Conservation (phyloP, 2,888 invertebrate species). For the Phrixothrix hirtus region DNA sequence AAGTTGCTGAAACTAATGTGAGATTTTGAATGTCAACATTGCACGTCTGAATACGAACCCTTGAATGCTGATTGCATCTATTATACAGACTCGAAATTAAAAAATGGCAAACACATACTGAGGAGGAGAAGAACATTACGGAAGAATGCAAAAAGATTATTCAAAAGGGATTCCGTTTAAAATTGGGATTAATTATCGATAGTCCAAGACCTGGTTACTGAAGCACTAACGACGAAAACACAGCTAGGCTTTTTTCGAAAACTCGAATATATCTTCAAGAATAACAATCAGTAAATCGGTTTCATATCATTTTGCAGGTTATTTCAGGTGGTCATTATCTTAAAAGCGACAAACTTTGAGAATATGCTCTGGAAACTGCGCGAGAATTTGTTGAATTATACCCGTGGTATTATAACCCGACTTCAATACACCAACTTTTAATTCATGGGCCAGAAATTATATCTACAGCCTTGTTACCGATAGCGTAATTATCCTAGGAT, state of each 20-base stretch:
- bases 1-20: too few relatives aligned
- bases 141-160: neutral
- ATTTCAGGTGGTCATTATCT: conserved; percentile 21
- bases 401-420: conserved; percentile 19
- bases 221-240: conserved; percentile 29
- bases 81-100: conserved; percentile 24
- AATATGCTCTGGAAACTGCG: conserved; percentile 16
- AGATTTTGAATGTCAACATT: neutral
- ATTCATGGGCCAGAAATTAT: conserved; percentile 27
- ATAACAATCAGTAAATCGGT: conserved; percentile 18
- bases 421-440: conserved; percentile 17
- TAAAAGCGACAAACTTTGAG: conserved; percentile 10
- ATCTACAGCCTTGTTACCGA: conserved; percentile 3
- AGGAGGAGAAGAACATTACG: conserved; percentile 9
- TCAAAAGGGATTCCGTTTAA: too few relatives aligned
- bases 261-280: conserved; percentile 15
- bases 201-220: conserved; percentile 25
- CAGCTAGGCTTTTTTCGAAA: conserved; percentile 22
- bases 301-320: conserved; percentile 19
- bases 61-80: conserved; percentile 30
- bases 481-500: conserved; percentile 5
- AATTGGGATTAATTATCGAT: conserved; percentile 24
- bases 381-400: conserved; percentile 18
- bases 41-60: neutral
- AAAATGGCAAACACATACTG: conserved; percentile 1